phyloP scores from a whole-genome alignment of 2,797 vertebrate species.

The Pantherophis alleghaniensis region DNA sequence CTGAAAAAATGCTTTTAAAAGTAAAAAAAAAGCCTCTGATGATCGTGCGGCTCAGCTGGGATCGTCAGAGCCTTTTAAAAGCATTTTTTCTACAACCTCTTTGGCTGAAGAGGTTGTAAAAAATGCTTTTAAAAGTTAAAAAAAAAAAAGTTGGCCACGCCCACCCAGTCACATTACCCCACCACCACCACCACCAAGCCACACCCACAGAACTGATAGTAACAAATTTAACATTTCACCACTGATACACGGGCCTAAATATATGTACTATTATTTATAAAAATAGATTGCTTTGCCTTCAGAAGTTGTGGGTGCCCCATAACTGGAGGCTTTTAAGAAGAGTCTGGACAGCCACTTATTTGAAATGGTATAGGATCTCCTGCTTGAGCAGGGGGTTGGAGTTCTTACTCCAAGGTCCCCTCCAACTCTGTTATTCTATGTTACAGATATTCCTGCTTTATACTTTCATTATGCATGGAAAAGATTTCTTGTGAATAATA shows the following conservation, averaged over 20 bases:
- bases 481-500: not conserved
- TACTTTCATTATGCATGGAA: not conserved
- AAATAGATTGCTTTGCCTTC: not conserved
- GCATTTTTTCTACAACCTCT: no score
- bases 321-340: not conserved
- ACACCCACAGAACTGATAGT: no score
- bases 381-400: not conserved
- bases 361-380: not conserved
- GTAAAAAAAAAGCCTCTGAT: no score
- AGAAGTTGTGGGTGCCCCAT: not conserved
- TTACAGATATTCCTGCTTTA: not conserved
- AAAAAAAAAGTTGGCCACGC: no score
- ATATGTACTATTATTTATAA: not conserved
- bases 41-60: no score
- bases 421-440: not conserved
- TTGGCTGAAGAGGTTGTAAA: no score
- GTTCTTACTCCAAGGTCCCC: not conserved
- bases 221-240: no score
- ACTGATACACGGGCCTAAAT: not conserved
- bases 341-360: not conserved
- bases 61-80: no score
- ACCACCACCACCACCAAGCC: no score
- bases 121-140: no score
- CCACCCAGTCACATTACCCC: no score
- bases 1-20: no score